Percentiles rank a stretch among this genome's conserved stretches.
These are phyloP conservation scores for Melieria picta DNA, from an alignment of 2,888 invertebrate genomes.

Conservation along the genomic window DNA sequence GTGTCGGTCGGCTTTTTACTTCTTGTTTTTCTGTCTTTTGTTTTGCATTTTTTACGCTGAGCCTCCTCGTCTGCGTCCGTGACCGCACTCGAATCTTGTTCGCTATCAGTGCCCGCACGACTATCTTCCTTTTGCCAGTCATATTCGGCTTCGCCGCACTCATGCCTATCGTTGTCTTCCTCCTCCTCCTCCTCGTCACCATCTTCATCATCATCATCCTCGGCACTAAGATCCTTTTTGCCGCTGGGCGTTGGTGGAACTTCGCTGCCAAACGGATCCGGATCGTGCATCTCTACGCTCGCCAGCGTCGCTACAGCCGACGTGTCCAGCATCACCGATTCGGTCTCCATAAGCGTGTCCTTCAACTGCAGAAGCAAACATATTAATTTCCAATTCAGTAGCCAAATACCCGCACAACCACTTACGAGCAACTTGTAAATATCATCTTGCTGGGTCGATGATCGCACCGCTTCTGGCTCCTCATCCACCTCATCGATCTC, in stretches of 20 bases:
- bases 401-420: background rate
- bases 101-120: background rate
- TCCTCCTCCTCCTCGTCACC: background rate
- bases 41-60: background rate
- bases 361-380: slow-evolving; percentile 34
- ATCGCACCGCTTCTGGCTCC: background rate
- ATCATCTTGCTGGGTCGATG: slow-evolving; percentile 31
- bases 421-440: slow-evolving; percentile 42
- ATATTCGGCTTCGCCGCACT: background rate
- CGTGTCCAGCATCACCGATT: slow-evolving; percentile 43
- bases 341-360: slow-evolving; percentile 48
- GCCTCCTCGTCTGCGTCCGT: background rate
- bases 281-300: slow-evolving; percentile 28
- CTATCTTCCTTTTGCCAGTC: background rate
- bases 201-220: background rate
- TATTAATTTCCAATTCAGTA: background rate
- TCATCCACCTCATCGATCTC: slow-evolving; percentile 46
- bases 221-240: background rate
- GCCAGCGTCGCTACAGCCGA: slow-evolving; percentile 17
- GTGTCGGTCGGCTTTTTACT: background rate
- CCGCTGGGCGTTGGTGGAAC: background rate
- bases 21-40: background rate
- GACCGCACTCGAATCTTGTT: background rate
- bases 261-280: slow-evolving; percentile 49
- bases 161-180: background rate